Evolutionary conservation across 2,888 invertebrate species (phyloP).

Genomic region (Prostheceraeus crozeri): DNA sequence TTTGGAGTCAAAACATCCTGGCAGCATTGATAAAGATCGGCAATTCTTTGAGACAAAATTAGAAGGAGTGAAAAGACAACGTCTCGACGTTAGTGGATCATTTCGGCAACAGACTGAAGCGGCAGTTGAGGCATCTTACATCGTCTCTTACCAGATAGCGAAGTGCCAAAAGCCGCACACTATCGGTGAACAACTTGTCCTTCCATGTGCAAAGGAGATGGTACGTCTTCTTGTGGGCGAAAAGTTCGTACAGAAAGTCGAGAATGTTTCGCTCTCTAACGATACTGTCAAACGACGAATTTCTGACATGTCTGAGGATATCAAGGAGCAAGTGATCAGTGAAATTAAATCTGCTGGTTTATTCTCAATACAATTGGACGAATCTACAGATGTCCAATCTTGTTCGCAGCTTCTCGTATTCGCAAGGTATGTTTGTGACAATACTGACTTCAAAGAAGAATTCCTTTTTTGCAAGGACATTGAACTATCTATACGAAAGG

Average conservation of each 20-base stretch:
- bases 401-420: not conserved
- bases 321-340: slow-evolving; percentile 19
- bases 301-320: not conserved
- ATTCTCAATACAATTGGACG: not conserved
- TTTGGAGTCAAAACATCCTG: no score
- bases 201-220: not conserved
- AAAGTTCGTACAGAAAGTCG: not conserved
- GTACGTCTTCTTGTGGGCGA: not conserved
- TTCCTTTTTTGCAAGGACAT: no score
- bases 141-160: not conserved
- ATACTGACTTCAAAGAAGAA: no score
- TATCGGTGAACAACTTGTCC: not conserved
- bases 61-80: no score
- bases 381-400: not conserved
- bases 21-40: no score
- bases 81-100: no score
- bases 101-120: no score
- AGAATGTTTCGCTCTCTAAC: slow-evolving; percentile 4
- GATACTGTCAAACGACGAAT: slow-evolving; percentile 1
- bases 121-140: no score
- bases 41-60: no score
- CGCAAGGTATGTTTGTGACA: not conserved
- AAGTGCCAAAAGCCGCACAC: not conserved
- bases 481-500: no score
- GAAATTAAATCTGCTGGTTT: not conserved